These are phyloP conservation scores for Morus bassanus DNA, from an alignment of 2,797 vertebrate species.

Conservation along the genomic window DNA sequence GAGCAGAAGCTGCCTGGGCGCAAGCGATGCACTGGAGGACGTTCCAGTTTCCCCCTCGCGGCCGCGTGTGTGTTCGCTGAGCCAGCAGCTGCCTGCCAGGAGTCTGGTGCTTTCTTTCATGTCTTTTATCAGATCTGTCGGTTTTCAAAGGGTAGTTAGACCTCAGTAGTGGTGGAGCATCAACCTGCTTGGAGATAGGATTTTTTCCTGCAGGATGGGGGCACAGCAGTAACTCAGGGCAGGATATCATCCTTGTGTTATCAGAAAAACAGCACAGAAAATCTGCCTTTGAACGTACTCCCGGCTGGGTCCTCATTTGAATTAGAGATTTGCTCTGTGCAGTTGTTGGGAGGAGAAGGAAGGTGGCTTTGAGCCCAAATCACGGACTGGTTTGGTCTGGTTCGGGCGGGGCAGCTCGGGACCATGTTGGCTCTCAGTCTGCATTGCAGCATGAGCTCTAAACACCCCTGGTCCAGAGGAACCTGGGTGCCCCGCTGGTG, in stretches of 20 bases:
- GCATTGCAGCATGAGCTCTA: not conserved
- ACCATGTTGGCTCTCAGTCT: rapidly evolving
- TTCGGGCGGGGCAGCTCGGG: not conserved
- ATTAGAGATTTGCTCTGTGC: not conserved
- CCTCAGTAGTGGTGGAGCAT: slow-evolving; percentile 5
- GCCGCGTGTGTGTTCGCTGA: not conserved
- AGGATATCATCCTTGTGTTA: slow-evolving; percentile 6
- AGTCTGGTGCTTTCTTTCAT: not conserved
- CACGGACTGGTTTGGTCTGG: not conserved
- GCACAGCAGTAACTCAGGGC: not conserved
- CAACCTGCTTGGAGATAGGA: not conserved
- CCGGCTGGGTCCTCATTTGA: not conserved
- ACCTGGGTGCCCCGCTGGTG: rapidly evolving
- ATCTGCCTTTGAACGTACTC: not conserved
- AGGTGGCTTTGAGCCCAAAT: not conserved
- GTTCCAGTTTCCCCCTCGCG: not conserved
- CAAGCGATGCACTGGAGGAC: not conserved
- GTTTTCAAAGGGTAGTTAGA: not conserved
- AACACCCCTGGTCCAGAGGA: rapidly evolving
- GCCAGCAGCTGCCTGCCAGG: slow-evolving; percentile 2
- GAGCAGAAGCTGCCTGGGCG: not conserved
- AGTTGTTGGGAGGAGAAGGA: not conserved
- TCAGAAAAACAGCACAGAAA: not conserved
- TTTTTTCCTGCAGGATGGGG: not conserved
- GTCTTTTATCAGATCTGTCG: not conserved